A percentile compares a stretch with the other conserved stretches of the same genome.
phyloP scores from a whole-genome alignment of 2,888 invertebrate species.

The Epistrophella euchroma region DNA sequence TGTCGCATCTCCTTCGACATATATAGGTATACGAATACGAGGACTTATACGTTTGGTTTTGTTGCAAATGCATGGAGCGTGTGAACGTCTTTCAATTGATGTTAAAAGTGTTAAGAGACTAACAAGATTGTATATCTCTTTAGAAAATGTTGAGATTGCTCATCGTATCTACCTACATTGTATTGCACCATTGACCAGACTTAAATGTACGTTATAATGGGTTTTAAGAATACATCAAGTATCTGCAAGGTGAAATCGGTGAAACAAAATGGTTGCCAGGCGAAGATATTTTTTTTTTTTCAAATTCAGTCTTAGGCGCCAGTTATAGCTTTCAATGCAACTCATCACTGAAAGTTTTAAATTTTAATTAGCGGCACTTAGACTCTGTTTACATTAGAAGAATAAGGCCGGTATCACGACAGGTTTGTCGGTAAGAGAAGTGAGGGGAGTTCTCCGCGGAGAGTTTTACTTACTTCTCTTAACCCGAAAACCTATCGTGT shows the following conservation, averaged over 20 bases:
- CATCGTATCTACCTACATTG: background rate
- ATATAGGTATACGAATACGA: background rate
- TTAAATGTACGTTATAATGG: slow-evolving; percentile 1
- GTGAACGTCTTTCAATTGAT: slow-evolving; percentile 52
- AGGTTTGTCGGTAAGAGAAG: too few species aligned
- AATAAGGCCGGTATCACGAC: too few species aligned
- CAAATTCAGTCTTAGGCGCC: too few species aligned
- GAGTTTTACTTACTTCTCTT: too few species aligned
- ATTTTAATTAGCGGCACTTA: too few species aligned
- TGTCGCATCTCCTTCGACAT: background rate
- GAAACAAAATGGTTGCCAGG: background rate
- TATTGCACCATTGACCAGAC: slow-evolving; percentile 13
- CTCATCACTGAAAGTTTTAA: too few species aligned
- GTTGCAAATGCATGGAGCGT: slow-evolving; percentile 25
- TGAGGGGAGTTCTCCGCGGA: too few species aligned
- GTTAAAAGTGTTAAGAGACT: slow-evolving; percentile 30
- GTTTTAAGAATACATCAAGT: background rate
- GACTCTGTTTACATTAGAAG: too few species aligned
- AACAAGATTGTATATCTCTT: slow-evolving; percentile 30
- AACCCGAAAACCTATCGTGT: too few species aligned
- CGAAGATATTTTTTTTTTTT: background rate
- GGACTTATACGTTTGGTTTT: background rate
- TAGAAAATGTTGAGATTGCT: slow-evolving; percentile 27
- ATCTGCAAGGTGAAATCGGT: background rate
- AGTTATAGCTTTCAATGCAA: too few species aligned